Evolutionary conservation across 2,888 invertebrate species (phyloP).

Genomic region (Suillia variegata): DNA sequence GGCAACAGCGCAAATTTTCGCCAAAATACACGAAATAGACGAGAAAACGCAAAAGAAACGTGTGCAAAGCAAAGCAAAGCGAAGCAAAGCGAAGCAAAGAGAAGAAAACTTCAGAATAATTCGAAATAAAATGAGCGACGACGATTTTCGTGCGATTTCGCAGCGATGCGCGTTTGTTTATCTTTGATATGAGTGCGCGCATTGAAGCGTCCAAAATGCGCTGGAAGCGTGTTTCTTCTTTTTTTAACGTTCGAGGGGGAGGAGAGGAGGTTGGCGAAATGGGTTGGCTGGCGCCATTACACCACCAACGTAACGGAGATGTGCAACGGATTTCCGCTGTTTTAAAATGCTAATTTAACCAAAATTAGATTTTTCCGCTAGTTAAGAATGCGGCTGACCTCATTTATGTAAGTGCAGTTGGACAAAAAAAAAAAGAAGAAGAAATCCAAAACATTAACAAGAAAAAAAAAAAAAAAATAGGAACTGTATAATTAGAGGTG

Average conservation of each 20-base stretch:
- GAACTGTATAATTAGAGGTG: neutral
- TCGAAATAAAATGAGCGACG: slow-evolving; percentile 30
- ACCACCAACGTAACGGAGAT: slow-evolving; percentile 11
- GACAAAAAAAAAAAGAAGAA: neutral
- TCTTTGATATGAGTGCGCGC: slow-evolving; percentile 28
- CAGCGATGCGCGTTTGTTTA: slow-evolving; percentile 22
- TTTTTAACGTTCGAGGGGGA: neutral
- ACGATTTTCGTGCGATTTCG: neutral
- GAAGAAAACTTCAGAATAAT: slow-evolving; percentile 27
- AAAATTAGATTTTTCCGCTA: slow-evolving; percentile 34
- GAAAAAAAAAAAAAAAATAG: neutral
- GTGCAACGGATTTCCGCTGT: slow-evolving; percentile 17
- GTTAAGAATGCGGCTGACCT: slow-evolving; percentile 30
- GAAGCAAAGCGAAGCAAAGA: slow-evolving; percentile 1
- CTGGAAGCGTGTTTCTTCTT: slow-evolving; percentile 21
- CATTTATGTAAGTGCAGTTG: neutral
- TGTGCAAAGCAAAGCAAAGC: neutral
- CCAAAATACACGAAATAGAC: neutral
- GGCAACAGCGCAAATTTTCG: slow-evolving; percentile 2
- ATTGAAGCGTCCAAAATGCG: slow-evolving; percentile 31
- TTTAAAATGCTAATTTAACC: slow-evolving; percentile 35
- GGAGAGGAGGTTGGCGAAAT: neutral
- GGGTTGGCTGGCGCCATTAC: neutral
- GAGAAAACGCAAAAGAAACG: neutral
- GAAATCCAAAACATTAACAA: no score